These are phyloP conservation scores for Vanacampus margaritifer DNA, from an alignment of 2,113 vertebrate genomes.

Conservation along the genomic window DNA sequence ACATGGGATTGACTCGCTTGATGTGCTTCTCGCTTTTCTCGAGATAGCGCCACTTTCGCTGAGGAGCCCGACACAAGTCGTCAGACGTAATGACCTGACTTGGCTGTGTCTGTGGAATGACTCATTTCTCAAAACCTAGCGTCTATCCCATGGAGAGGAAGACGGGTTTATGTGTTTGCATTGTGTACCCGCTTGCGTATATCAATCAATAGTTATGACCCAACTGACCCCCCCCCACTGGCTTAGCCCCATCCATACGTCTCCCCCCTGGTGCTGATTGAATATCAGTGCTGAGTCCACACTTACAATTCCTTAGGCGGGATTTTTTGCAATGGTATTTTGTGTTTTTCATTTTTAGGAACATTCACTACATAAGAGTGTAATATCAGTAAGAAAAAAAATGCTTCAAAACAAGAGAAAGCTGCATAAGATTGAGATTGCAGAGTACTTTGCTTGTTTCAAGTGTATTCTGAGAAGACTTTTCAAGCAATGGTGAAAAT, in stretches of 20 bases:
- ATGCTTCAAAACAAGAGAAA: not conserved
- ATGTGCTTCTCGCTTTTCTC: conserved; percentile 43
- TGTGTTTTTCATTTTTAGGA: not conserved
- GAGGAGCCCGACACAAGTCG: conserved; percentile 39
- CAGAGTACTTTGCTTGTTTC: not conserved
- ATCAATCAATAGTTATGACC: conserved; percentile 49
- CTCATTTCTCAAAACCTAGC: conserved; percentile 10
- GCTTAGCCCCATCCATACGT: not conserved
- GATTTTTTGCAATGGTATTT: not conserved
- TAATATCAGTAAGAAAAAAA: not conserved
- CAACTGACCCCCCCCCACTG: conserved; percentile 34
- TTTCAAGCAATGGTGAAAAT: not conserved
- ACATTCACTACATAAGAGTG: not conserved
- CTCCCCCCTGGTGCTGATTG: not conserved
- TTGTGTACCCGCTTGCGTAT: conserved; percentile 31
- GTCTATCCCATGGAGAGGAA: conserved; percentile 10
- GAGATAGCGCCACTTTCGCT: conserved; percentile 49
- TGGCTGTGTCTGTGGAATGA: not conserved
- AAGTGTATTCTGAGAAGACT: not conserved
- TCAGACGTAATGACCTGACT: conserved; percentile 42
- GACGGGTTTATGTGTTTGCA: conserved; percentile 6
- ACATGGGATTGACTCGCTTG: conserved; percentile 51
- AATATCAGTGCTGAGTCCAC: conserved; percentile 41
- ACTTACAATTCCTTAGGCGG: not conserved
- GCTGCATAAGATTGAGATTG: not conserved